Conservation (phyloP, 2,797 vertebrate genomes). For the Cichlasoma orientale region DNA sequence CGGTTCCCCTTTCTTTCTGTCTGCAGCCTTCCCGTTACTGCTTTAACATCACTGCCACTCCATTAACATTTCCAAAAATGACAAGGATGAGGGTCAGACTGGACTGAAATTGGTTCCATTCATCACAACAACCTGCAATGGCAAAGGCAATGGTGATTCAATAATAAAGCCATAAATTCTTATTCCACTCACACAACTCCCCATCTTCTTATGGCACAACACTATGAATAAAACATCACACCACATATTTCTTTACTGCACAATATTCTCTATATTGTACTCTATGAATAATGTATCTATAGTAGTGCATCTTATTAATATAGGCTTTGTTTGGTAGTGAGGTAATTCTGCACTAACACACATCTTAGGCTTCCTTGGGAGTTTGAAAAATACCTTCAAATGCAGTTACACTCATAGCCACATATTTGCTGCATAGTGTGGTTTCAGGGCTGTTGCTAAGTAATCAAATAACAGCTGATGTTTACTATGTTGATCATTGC, state of each 20-base stretch:
- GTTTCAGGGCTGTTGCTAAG: constrained; percentile 22
- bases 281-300: constrained; percentile 69
- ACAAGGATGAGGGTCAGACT: constrained; percentile 34
- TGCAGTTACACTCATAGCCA: constrained; percentile 3
- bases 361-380: constrained; percentile 18
- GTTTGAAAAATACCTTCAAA: constrained; percentile 23
- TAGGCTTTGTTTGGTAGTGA: constrained; percentile 42
- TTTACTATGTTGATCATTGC: constrained; percentile 4
- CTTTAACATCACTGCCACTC: constrained; percentile 15
- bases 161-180: constrained; percentile 60
- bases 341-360: constrained; percentile 57
- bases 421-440: constrained; percentile 12
- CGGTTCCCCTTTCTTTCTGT: background rate
- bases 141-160: constrained; percentile 43
- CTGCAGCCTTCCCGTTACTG: background rate
- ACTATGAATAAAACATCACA: constrained; percentile 77
- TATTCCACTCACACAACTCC: constrained; percentile 55
- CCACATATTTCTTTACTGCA: constrained; percentile 56
- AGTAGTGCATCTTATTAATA: constrained; percentile 61
- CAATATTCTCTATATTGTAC: constrained; percentile 66
- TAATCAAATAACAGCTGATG: constrained; percentile 34
- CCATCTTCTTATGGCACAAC: constrained; percentile 58
- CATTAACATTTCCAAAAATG: constrained; percentile 30
- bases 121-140: constrained; percentile 59
- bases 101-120: constrained; percentile 51